A percentile compares a stretch with the other conserved stretches of the same genome.
Conservation (phyloP, 2,113 vertebrate genomes). For the Craseonycteris thonglongyai region DNA sequence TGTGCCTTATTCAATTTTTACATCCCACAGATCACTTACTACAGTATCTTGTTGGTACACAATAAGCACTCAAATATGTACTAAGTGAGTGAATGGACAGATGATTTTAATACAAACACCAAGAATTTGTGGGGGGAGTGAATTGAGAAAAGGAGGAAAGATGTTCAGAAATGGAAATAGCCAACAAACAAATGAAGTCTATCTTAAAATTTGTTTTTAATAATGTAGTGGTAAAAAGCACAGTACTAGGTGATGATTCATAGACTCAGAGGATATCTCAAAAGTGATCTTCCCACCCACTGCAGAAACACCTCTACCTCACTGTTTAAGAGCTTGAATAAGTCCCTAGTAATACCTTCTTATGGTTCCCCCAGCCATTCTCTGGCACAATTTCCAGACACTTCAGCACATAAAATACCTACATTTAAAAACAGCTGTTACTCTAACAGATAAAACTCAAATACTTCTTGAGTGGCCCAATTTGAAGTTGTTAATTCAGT, state of each 20-base stretch:
- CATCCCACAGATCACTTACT: not conserved
- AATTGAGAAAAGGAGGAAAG: not conserved
- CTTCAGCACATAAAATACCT: not conserved
- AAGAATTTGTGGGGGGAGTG: not conserved
- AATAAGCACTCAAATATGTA: not conserved
- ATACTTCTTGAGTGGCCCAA: not conserved
- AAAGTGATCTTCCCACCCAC: not conserved
- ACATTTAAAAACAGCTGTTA: not conserved
- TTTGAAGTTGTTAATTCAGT: slow-evolving; percentile 1
- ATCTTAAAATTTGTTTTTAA: not conserved
- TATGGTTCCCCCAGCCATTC: not conserved
- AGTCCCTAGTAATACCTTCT: not conserved
- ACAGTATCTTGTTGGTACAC: not conserved
- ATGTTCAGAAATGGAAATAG: not conserved
- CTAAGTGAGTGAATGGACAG: too few relatives aligned
- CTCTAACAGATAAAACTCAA: not conserved
- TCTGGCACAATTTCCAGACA: not conserved
- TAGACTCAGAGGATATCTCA: not conserved
- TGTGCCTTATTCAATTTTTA: not conserved
- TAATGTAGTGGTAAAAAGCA: slow-evolving; percentile 1
- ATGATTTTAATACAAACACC: not conserved
- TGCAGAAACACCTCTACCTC: not conserved
- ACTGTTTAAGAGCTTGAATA: not conserved
- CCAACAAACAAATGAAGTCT: not conserved
- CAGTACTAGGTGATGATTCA: not conserved